These are phyloP conservation scores for Acanthurus tractus DNA, from an alignment of 2,797 vertebrate genomes.

Conservation along the genomic window DNA sequence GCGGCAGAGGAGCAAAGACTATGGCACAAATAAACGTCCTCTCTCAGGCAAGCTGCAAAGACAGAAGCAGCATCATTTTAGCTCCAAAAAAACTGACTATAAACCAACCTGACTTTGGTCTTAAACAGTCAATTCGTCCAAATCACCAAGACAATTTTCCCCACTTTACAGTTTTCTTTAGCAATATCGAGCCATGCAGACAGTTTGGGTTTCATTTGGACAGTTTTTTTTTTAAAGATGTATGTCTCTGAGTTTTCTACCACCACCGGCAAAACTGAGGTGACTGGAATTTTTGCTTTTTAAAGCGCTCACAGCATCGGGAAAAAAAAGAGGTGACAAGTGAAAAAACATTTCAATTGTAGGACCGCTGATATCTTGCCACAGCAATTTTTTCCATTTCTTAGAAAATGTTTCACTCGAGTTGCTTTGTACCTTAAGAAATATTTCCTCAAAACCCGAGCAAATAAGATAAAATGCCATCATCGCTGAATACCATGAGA, in stretches of 20 bases:
- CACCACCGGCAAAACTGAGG: not conserved
- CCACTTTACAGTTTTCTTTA: not conserved
- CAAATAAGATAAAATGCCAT: not conserved
- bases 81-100: not conserved
- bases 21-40: constrained; percentile 24
- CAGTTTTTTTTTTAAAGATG: constrained; percentile 15
- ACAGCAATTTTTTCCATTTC: not conserved
- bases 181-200: not conserved
- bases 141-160: constrained; percentile 18
- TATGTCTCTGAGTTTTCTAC: not conserved
- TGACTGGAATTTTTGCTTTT: not conserved
- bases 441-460: not conserved
- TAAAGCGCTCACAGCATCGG: not conserved
- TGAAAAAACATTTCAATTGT: not conserved
- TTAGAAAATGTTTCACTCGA: constrained; percentile 4
- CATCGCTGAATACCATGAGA: not conserved
- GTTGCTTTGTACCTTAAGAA: not conserved
- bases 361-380: not conserved
- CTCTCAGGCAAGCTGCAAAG: constrained; percentile 42
- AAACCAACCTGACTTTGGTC: no score
- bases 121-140: constrained; percentile 9
- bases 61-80: constrained; percentile 22
- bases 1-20: constrained; percentile 29
- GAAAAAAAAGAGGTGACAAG: constrained; percentile 7
- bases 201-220: constrained; percentile 1